Evolutionary conservation across 2,797 vertebrate species (phyloP).

Genomic region (Galagoides demidoff): DNA sequence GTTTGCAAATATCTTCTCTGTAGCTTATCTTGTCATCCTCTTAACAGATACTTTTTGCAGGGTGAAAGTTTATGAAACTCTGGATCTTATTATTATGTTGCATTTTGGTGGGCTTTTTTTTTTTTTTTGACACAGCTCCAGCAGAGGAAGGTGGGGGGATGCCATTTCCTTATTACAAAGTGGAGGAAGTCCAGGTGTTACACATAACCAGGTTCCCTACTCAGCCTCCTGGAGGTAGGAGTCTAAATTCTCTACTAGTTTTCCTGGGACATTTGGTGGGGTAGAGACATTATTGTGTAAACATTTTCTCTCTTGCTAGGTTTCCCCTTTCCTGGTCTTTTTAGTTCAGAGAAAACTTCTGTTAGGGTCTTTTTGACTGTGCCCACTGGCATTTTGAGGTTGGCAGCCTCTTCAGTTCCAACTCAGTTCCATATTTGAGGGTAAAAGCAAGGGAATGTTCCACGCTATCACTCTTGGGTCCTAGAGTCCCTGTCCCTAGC

Average conservation of each 20-base stretch:
- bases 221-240: neutral
- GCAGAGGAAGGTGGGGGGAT: neutral
- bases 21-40: constrained; percentile 38
- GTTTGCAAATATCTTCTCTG: constrained; percentile 44
- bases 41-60: constrained; percentile 9
- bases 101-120: constrained; percentile 36
- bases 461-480: neutral
- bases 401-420: neutral
- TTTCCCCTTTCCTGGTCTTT: neutral
- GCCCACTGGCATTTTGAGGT: neutral
- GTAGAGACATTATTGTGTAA: neutral
- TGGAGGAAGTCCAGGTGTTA: neutral
- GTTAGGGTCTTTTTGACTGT: neutral
- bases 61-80: neutral
- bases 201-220: neutral
- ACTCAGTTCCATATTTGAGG: neutral
- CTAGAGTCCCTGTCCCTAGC: neutral
- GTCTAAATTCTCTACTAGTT: neutral
- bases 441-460: neutral
- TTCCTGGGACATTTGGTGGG: neutral
- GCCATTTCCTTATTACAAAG: neutral
- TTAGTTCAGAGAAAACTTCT: neutral
- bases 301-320: neutral
- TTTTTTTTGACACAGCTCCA: constrained; percentile 2
- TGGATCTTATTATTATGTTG: constrained; percentile 31